These are phyloP conservation scores for Drosophila fuyamai DNA, from an alignment of 1,140 invertebrate species.

Conservation along the genomic window DNA sequence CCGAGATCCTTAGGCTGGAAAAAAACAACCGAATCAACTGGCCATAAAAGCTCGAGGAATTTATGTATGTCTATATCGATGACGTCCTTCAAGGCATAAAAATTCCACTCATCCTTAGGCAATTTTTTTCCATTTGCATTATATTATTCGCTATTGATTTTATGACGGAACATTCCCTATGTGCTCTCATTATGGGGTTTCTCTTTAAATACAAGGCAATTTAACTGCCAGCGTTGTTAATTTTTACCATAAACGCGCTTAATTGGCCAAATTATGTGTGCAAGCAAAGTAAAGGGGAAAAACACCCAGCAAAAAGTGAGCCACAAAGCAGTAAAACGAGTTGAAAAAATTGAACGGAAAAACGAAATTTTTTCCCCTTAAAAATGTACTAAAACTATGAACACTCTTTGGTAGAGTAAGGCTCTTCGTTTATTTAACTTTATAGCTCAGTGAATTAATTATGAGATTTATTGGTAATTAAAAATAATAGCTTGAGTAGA, in stretches of 20 bases:
- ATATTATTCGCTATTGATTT: constrained; percentile 74
- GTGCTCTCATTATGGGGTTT: constrained; percentile 11
- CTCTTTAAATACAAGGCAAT: constrained; percentile 28
- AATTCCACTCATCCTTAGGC: constrained; percentile 54
- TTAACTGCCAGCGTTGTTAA: constrained; percentile 47
- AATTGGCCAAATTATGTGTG: constrained; percentile 69
- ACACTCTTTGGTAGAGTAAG: constrained; percentile 6
- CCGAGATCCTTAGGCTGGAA: constrained; percentile 20
- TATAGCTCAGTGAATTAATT: neutral
- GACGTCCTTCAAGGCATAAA: constrained; percentile 46
- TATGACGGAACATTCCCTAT: constrained; percentile 30
- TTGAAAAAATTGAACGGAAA: constrained; percentile 3
- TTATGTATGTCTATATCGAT: constrained; percentile 67
- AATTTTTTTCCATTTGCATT: constrained; percentile 65
- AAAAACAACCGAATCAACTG: constrained; percentile 59
- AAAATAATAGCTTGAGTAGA: no score
- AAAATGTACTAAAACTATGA: constrained; percentile 1
- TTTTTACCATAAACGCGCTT: constrained; percentile 65
- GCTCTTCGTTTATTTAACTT: neutral
- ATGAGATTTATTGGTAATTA: no score
- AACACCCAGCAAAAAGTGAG: constrained; percentile 29
- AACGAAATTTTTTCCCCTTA: constrained; percentile 10
- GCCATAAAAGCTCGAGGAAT: constrained; percentile 64
- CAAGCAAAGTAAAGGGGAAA: constrained; percentile 29
- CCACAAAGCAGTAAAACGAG: constrained; percentile 14